Percentiles rank a stretch among this genome's conserved stretches.
Evolutionary conservation across 1,140 invertebrate species (phyloP).

Genomic region (Plodia interpunctella): DNA sequence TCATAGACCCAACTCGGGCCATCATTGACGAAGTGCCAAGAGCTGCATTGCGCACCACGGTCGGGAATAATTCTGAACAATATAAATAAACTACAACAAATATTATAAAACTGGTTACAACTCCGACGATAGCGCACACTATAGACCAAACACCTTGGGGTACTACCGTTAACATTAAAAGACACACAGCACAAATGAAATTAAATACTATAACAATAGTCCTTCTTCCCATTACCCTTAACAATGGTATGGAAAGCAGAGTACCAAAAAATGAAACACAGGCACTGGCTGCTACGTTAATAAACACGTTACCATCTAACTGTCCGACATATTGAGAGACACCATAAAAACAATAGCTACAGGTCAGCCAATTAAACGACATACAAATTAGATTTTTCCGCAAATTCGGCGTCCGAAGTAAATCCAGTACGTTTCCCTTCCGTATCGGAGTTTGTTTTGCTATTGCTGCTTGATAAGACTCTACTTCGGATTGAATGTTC

Average conservation of each 20-base stretch:
- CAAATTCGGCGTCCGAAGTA: slow-evolving; percentile 86
- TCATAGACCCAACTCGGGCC: slow-evolving; percentile 82
- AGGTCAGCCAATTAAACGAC: slow-evolving; percentile 83
- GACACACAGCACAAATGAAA: slow-evolving; percentile 76
- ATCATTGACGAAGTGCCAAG: slow-evolving; percentile 82
- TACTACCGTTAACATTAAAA: slow-evolving; percentile 77
- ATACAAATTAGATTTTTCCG: slow-evolving; percentile 84
- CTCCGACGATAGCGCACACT: slow-evolving; percentile 80
- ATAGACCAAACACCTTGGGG: slow-evolving; percentile 71
- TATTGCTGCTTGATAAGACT: slow-evolving; percentile 52
- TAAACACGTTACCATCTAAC: slow-evolving; percentile 83
- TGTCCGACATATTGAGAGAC: slow-evolving; percentile 86
- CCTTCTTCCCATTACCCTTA: slow-evolving; percentile 79
- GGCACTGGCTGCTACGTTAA: slow-evolving; percentile 84
- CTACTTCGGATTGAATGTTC: slow-evolving; percentile 72
- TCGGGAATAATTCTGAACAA: slow-evolving; percentile 83
- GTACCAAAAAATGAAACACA: slow-evolving; percentile 80
- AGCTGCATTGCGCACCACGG: slow-evolving; percentile 82
- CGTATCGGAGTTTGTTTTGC: slow-evolving; percentile 57
- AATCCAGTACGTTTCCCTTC: slow-evolving; percentile 81
- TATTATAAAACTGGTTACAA: slow-evolving; percentile 82
- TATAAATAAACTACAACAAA: slow-evolving; percentile 84
- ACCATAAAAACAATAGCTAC: slow-evolving; percentile 86
- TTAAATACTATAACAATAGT: slow-evolving; percentile 79
- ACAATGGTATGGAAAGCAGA: slow-evolving; percentile 79